These are phyloP conservation scores for Ethmia dodecea DNA, from an alignment of 2,888 invertebrate genomes.

Conservation along the genomic window DNA sequence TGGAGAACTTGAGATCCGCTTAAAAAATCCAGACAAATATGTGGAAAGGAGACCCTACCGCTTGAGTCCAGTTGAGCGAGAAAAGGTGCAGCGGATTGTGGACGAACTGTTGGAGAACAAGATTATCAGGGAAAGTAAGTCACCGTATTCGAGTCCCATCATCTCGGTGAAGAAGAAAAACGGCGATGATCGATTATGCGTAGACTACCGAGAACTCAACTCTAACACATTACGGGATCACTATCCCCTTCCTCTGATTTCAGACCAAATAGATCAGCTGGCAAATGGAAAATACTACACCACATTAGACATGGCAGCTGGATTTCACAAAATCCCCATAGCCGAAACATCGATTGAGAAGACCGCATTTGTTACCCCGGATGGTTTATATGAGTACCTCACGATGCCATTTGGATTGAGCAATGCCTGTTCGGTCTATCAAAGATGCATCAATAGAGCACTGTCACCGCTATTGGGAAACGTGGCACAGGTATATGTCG, in stretches of 20 bases:
- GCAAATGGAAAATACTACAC: constrained; percentile 2
- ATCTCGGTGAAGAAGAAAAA: constrained; percentile 15
- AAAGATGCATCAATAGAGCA: constrained; percentile 17
- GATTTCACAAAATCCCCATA: constrained; percentile 8
- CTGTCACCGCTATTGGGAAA: constrained; percentile 12
- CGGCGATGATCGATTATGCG: constrained; percentile 12
- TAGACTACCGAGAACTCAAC: constrained; percentile 18
- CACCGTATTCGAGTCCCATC: constrained; percentile 15
- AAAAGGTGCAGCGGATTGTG: too few species aligned
- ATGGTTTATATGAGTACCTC: constrained; percentile 12
- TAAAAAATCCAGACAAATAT: neutral
- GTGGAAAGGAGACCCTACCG: constrained; percentile 20
- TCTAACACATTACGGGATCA: constrained; percentile 12
- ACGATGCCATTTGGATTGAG: constrained; percentile 14
- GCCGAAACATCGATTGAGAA: constrained; percentile 3
- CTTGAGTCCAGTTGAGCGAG: constrained; percentile 24
- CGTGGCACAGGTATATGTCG: constrained; percentile 17
- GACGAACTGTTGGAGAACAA: neutral
- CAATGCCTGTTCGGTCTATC: constrained; percentile 15
- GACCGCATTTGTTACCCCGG: constrained; percentile 10
- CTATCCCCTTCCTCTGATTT: constrained; percentile 15
- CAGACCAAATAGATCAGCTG: constrained; percentile 10
- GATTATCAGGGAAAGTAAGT: constrained; percentile 11
- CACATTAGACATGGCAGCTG: constrained; percentile 6
- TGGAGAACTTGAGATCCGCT: constrained; percentile 14